A percentile compares a stretch with the other conserved stretches of the same genome.
phyloP scores from a whole-genome alignment of 2,797 vertebrate genomes.

The Poeciliopsis gracilis region DNA sequence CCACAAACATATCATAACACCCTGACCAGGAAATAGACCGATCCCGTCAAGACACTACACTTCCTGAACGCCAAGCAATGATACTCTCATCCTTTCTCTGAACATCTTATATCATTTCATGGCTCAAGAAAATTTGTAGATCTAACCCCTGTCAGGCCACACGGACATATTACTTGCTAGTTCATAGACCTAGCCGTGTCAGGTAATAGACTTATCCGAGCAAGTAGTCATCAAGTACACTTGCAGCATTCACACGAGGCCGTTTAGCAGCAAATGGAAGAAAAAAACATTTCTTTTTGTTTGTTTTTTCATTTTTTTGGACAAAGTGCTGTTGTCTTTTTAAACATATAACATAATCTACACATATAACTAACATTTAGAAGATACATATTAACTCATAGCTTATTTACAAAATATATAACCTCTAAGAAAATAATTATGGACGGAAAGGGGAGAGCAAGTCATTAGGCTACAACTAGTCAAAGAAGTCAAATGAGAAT shows the following conservation, averaged over 20 bases:
- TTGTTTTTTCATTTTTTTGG: slow-evolving; percentile 81
- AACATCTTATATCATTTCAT: slow-evolving; percentile 49
- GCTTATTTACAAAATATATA: slow-evolving; percentile 77
- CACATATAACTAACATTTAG: slow-evolving; percentile 93
- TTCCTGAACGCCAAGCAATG: slow-evolving; percentile 58
- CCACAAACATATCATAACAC: slow-evolving; percentile 64
- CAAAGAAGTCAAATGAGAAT: slow-evolving; percentile 68
- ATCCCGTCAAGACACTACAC: slow-evolving; percentile 50
- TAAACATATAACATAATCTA: slow-evolving; percentile 90
- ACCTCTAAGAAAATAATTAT: slow-evolving; percentile 77
- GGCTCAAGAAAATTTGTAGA: slow-evolving; percentile 51
- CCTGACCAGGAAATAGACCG: slow-evolving; percentile 60
- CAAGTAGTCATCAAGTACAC: slow-evolving; percentile 92
- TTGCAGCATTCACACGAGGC: slow-evolving; percentile 98
- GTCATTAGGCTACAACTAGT: slow-evolving; percentile 74
- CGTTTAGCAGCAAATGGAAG: slow-evolving; percentile 99
- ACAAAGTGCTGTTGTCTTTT: slow-evolving; percentile 96
- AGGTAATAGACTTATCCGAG: slow-evolving; percentile 79
- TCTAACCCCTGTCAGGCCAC: slow-evolving; percentile 45
- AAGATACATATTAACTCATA: slow-evolving; percentile 82
- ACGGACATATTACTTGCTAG: slow-evolving; percentile 46
- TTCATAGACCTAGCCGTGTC: slow-evolving; percentile 55
- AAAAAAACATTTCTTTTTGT: slow-evolving; percentile 89
- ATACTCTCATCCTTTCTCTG: slow-evolving; percentile 23
- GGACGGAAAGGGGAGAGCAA: slow-evolving; percentile 71